Conservation (phyloP, 2,888 invertebrate genomes). For the Folsomia candida region DNA sequence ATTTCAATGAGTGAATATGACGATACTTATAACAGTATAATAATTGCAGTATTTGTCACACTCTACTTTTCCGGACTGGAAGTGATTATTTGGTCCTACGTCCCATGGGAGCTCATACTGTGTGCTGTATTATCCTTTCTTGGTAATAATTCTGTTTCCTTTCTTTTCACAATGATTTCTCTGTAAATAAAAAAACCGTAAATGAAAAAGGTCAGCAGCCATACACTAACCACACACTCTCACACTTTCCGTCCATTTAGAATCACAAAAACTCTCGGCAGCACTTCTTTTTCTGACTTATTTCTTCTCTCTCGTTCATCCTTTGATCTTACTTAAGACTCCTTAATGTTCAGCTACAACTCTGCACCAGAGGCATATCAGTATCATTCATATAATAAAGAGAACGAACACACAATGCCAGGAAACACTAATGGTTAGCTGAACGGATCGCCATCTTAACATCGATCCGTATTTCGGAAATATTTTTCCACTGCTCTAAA, state of each 20-base stretch:
- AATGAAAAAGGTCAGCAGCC: too few species aligned
- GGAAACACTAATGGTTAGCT: neutral
- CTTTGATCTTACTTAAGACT: neutral
- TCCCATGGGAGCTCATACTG: constrained; percentile 85
- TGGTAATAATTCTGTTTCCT: constrained; percentile 61
- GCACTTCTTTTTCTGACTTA: neutral
- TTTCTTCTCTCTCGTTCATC: neutral
- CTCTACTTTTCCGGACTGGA: constrained; percentile 84
- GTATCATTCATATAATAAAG: neutral
- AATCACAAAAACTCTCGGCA: too few species aligned
- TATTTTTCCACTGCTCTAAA: neutral
- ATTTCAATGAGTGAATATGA: too few species aligned
- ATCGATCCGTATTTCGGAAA: neutral
- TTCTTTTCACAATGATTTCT: too few species aligned
- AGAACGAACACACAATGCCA: neutral
- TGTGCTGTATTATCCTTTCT: constrained; percentile 78
- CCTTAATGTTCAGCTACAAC: neutral
- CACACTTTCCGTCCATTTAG: too few species aligned
- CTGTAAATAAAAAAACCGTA: too few species aligned
- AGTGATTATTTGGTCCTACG: constrained; percentile 72
- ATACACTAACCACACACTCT: too few species aligned
- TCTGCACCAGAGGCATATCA: neutral
- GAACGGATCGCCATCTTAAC: neutral
- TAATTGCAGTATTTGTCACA: constrained; percentile 75
- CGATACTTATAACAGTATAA: too few species aligned